These are phyloP conservation scores for Orthosia gothica DNA, from an alignment of 2,888 invertebrate species.

Conservation along the genomic window DNA sequence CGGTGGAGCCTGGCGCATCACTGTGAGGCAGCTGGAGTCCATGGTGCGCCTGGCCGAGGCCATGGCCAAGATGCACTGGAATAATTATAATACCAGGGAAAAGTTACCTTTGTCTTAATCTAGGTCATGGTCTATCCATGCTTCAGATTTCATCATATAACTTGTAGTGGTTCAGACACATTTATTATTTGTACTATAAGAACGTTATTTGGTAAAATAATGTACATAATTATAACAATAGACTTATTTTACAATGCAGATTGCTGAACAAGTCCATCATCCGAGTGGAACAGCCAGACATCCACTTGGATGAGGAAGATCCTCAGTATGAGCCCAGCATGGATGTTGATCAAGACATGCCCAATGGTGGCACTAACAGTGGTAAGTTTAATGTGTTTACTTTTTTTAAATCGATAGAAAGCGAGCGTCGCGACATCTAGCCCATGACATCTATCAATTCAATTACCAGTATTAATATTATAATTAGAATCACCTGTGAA, in stretches of 20 bases:
- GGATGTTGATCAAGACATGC: conserved; percentile 91
- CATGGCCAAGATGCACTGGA: conserved; percentile 98
- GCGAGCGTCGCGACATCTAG: too few relatives aligned
- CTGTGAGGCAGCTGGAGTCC: conserved; percentile 95
- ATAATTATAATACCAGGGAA: too few relatives aligned
- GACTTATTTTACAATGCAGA: conserved; percentile 75
- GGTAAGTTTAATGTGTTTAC: conserved; percentile 59
- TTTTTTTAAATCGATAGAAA: too few relatives aligned
- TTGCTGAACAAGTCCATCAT: conserved; percentile 99
- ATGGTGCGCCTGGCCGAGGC: conserved; percentile 99
- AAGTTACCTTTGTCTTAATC: too few relatives aligned
- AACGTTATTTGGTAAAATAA: too few relatives aligned
- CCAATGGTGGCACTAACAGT: conserved; percentile 70
- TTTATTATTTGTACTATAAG: too few relatives aligned
- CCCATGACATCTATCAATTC: too few relatives aligned
- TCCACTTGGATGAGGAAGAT: conserved; percentile 97
- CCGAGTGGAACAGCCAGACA: conserved; percentile 99
- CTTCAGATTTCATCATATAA: too few relatives aligned
- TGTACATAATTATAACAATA: neutral
- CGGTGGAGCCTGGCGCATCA: conserved; percentile 96
- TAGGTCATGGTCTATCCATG: too few relatives aligned
- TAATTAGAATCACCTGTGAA: too few relatives aligned
- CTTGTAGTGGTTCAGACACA: too few relatives aligned
- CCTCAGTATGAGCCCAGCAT: conserved; percentile 88
- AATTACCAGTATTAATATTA: too few relatives aligned